These are phyloP conservation scores for Pantala flavescens DNA, from an alignment of 1,140 invertebrate genomes.

Conservation along the genomic window DNA sequence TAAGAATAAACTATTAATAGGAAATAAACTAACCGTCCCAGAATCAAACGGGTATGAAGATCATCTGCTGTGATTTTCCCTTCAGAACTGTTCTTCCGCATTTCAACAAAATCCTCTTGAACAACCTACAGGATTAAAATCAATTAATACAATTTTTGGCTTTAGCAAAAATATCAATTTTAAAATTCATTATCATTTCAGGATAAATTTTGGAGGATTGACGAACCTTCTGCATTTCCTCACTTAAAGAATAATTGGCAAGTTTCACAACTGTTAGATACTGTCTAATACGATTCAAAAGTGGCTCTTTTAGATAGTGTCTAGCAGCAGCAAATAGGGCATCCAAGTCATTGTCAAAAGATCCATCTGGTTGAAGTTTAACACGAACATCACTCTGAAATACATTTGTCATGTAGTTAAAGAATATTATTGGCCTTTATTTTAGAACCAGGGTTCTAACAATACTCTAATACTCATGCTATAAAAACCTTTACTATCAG, in stretches of 20 bases:
- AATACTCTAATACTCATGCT: no score
- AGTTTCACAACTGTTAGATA: neutral
- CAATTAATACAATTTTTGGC: neutral
- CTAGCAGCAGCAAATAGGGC: neutral
- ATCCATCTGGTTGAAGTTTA: neutral
- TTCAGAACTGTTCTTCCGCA: neutral
- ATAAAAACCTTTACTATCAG: no score
- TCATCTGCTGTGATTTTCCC: neutral
- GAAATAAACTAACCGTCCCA: neutral
- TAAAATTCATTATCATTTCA: neutral
- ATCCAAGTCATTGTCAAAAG: neutral
- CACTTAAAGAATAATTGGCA: neutral
- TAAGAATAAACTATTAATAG: neutral
- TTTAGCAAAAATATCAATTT: neutral
- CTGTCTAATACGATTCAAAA: neutral
- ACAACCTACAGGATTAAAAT: neutral
- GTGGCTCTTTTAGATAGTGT: neutral
- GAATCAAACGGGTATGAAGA: neutral
- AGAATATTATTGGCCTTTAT: no score
- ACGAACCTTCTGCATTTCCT: neutral
- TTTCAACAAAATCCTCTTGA: constrained; percentile 6
- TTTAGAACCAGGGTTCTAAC: no score
- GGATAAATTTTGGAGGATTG: neutral
- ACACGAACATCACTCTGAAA: neutral
- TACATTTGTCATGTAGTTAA: no score